phyloP scores from a whole-genome alignment of 2,113 vertebrate species.

The Balaeniceps rex region DNA sequence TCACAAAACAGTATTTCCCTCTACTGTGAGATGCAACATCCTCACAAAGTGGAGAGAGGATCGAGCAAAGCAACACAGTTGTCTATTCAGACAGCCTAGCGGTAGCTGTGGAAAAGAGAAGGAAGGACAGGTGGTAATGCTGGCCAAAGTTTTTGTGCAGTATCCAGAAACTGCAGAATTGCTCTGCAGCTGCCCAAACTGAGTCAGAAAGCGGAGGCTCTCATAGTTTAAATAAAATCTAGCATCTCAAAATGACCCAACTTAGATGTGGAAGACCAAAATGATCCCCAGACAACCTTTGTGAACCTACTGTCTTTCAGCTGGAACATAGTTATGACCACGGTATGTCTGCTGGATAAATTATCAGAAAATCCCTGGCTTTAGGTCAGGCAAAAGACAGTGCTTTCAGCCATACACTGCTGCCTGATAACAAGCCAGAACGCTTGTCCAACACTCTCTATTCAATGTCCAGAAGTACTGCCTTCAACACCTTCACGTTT shows the following conservation, averaged over 20 bases:
- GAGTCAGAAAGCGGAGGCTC: background rate
- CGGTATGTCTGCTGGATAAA: background rate
- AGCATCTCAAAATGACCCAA: background rate
- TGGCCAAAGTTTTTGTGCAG: background rate
- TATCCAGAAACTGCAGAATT: background rate
- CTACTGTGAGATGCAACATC: background rate
- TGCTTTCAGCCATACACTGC: background rate
- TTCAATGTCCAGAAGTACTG: background rate
- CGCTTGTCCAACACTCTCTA: background rate
- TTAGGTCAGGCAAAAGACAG: background rate
- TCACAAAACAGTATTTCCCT: background rate
- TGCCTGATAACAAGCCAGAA: background rate
- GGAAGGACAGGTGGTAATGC: background rate
- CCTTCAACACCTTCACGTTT: background rate
- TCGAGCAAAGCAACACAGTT: background rate
- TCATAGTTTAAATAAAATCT: background rate
- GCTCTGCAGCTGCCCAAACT: background rate
- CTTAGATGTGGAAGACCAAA: background rate
- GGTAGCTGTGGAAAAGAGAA: background rate
- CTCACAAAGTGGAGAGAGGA: background rate
- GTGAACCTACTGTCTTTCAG: background rate
- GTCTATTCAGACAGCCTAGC: background rate
- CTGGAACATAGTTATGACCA: background rate
- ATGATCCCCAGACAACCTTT: background rate
- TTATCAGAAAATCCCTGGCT: background rate